Conservation (phyloP, 1,140 invertebrate genomes). For the Pseudomyrmex cubaensis region DNA sequence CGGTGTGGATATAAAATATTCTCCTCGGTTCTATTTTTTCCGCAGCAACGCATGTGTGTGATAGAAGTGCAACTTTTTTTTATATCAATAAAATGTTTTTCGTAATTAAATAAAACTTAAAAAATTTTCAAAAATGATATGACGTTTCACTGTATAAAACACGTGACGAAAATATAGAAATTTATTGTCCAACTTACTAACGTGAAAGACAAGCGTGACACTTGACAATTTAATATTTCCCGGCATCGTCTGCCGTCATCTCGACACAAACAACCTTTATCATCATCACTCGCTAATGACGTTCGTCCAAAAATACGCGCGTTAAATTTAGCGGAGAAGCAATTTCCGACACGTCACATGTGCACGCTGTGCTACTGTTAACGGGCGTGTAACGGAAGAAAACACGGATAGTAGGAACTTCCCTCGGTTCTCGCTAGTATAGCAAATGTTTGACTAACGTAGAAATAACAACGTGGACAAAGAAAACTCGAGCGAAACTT, state of each 20-base stretch:
- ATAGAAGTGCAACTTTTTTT: background rate
- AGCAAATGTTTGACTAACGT: constrained; percentile 61
- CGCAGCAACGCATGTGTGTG: background rate
- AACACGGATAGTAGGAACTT: constrained; percentile 46
- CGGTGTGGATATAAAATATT: constrained; percentile 28
- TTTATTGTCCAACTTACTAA: background rate
- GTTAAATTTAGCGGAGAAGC: constrained; percentile 51
- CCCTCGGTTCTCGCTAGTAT: constrained; percentile 25
- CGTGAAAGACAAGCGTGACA: background rate
- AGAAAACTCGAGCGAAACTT: constrained; percentile 59
- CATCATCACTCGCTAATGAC: constrained; percentile 45
- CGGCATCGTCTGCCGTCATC: background rate
- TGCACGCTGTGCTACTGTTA: constrained; percentile 45
- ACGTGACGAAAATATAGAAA: background rate
- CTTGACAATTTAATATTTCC: constrained; percentile 22
- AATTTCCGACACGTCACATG: constrained; percentile 57
- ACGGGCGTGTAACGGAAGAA: constrained; percentile 57
- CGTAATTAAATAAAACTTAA: background rate
- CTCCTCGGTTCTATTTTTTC: background rate
- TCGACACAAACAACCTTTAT: constrained; percentile 29
- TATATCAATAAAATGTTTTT: background rate
- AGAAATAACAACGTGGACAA: constrained; percentile 58
- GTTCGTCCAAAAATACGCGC: constrained; percentile 33
- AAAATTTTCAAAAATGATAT: background rate
- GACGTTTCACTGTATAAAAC: background rate